Base-by-base conservation (phyloP, 2,888 invertebrate species). In the Cacoxenus indagator region DNA sequence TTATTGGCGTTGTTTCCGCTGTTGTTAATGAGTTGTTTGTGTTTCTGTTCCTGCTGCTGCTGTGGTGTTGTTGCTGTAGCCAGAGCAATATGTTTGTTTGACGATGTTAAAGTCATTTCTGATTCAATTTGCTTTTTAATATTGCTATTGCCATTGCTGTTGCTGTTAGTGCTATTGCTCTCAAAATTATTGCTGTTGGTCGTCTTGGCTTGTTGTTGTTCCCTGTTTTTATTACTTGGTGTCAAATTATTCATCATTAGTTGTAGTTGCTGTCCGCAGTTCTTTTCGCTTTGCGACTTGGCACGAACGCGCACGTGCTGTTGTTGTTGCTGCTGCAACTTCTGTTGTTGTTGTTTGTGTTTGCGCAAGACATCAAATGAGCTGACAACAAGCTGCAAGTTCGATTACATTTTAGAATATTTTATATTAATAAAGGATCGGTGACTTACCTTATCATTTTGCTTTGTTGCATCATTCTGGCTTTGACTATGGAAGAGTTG, bases 401-500 rank as follows among this genome's bases (percentile, higher is more conserved):
- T 17, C 22, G 6, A 51, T 22, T 17, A 17, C 11, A 48, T 48
- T 2, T 2, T 19, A 51, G 17, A 0, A 48, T 17, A 37, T 37
- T 37, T 4, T 37, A 11, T 37, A 37, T 5, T 46, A 14, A 0
- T 29, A 17, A 43, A 27, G n/a, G 3, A 31, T 37, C n/a, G 17
- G 2, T 14, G 11, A 64, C 82, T 76, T 67, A 85, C 85, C 82
- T 84, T 85, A 65, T 85, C 85, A 73, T 70, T 81, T n/a, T 70
- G 68, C 75, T 76, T 76, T 55, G 48, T 75, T 46, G 79, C 77
- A 75, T 84, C 85, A 70, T 84, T 85, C 72, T 87, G 87, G 77
- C 87, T 87, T 78, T 87, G 87, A 78, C 87, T 87, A 72, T 87
- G 87, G 72, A 87, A 86, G 76, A 87, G 77, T 77, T 87, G 87